Conservation (phyloP, 2,888 invertebrate genomes). For the Lysandra coridon region DNA sequence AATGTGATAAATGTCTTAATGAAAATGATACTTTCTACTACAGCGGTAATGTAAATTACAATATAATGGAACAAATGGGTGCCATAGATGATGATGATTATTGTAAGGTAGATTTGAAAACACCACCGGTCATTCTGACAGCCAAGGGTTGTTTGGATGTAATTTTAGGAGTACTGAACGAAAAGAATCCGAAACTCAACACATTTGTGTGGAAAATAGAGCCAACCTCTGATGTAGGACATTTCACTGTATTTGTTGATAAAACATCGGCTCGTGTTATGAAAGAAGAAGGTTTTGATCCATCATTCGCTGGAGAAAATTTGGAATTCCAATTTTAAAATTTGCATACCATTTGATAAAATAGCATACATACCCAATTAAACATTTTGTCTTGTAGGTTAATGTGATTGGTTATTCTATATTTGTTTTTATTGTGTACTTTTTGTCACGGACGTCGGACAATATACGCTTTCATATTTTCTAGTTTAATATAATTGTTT, state of each 20-base stretch:
- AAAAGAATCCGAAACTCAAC: conserved; percentile 67
- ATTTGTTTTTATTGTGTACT: too few species aligned
- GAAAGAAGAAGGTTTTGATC: conserved; percentile 56
- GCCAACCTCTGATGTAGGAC: conserved; percentile 53
- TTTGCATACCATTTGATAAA: background rate
- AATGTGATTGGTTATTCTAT: background rate
- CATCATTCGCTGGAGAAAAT: conserved; percentile 59
- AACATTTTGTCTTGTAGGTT: background rate
- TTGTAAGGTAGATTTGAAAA: conserved; percentile 57
- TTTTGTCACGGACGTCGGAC: too few species aligned
- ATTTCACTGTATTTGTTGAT: conserved; percentile 58
- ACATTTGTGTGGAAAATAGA: conserved; percentile 64
- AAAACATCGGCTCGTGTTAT: conserved; percentile 59
- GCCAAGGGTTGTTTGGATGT: conserved; percentile 64
- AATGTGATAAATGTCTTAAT: background rate
- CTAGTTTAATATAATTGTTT: too few species aligned
- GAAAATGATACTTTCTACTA: conserved; percentile 5
- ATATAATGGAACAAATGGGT: conserved; percentile 9
- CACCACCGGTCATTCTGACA: conserved; percentile 58
- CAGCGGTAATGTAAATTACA: background rate
- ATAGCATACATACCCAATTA: background rate
- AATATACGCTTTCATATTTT: too few species aligned
- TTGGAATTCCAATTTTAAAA: conserved; percentile 50
- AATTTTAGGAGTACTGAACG: conserved; percentile 65
- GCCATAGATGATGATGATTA: conserved; percentile 39